Base-by-base conservation (phyloP, 2,888 invertebrate species). In the Drosophila parthenogenetica region DNA sequence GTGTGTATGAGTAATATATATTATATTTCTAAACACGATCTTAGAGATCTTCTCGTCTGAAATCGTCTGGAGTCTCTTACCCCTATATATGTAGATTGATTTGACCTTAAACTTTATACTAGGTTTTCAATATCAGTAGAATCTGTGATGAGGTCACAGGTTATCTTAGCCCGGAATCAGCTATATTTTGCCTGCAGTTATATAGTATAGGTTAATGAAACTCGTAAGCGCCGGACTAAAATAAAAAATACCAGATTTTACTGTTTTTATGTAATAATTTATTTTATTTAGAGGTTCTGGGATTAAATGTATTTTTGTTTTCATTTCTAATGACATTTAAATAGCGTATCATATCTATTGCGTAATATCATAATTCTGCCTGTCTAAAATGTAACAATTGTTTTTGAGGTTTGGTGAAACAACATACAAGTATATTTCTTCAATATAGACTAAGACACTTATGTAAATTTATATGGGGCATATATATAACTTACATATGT, bases 241-340 rank as follows among this genome's bases (percentile, higher is more conserved):
- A 35, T 29, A 5, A 32, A 45, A 39, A 42, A 65, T 14, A 55
- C 13, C 46, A 35, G 11, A 16, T 19, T 29, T 48, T 29, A 25
- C 7, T 46, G 22, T 77, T 55, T 61, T 63, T 60, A 37, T 72
- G 84, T 73, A 69, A 79, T 87, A 87, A 85, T 82, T 85, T 85
- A 85, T 63, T 88, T 87, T 85, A 79, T 87, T 85, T 68, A 82
- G 79, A 69, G 77, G 80, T 66, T 80, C 49, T 60, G 59, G 78
- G 62, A 48, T 78, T 59, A n/a, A 17, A 37, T 61, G 37, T 43
- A 55, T 42, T 49, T 29, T 49, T 29, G 13, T 10, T 37, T 55
- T 75, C 35, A 35, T 67, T n/a, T 42, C 75, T 75, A 79, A 57
- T 53, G 62, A 35, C 69, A 60, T 73, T 63, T 43, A 60, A 61